Evolutionary conservation across 1,140 invertebrate genomes (phyloP), one percentile per base, ranked within the genome.

Genomic region (Caenorhabditis remanei): DNA sequence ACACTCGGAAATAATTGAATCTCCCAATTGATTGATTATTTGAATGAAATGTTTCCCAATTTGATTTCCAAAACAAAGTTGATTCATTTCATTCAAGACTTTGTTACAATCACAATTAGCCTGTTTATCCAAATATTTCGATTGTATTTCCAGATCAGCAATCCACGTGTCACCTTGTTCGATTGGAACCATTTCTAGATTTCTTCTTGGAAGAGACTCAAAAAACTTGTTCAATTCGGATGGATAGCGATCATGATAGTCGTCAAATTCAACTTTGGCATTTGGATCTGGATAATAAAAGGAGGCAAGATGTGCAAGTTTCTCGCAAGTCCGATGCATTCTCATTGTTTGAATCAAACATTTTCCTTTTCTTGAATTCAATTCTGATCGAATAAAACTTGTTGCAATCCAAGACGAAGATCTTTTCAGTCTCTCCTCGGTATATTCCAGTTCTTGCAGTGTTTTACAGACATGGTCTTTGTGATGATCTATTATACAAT

Each of bases 51-150:
- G 11, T n/a, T 79, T 79, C 19, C 53, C 46, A 11, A 53, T 24
- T 79, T 50, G 43, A 50, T 79, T 79, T 79, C 71, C 71, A 41
- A 79, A 79, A 19, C n/a, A 79, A 11, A 79, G 8, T 53, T 53
- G 50, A 11, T 79, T 46, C 71, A 79, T 79, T 50, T 53, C 19
- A 24, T 79, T 32, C 71, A 46, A 79, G n/a, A 50, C 46, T 16
- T 50, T n/a, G 4, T 53, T 11, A 50, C 46, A 79, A 19, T 24
- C 11, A n/a, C 71, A 79, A 0, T 79, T 4, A 5, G 21, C n/a
- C 32, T 79, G 43, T 13, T 50, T 19, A 13, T 21, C n/a, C 14
- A 79, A 14, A 21, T 21, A 0, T 32, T 9, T 24, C 46, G 53
- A 32, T 24, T 79, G 46, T 7, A 21, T 79, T 41, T 48, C 19